These are phyloP conservation scores for Poicephalus gulielmi DNA, from an alignment of 2,113 vertebrate species.

Conservation along the genomic window DNA sequence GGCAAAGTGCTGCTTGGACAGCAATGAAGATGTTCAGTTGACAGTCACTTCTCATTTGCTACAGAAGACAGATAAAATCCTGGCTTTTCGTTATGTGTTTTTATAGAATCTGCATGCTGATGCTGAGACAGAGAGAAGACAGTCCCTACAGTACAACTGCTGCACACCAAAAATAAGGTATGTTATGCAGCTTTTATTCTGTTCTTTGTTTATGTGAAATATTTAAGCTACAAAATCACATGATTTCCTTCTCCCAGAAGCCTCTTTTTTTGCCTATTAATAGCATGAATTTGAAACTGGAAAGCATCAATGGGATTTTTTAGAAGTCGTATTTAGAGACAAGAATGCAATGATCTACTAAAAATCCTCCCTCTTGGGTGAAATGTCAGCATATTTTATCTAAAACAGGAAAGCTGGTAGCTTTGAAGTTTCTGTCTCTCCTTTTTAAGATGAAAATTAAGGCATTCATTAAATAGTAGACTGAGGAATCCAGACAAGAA, in stretches of 20 bases:
- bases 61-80: background rate
- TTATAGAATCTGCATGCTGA: background rate
- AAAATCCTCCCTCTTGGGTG: slow-evolving; percentile 28
- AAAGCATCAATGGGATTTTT: slow-evolving; percentile 22
- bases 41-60: background rate
- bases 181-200: background rate
- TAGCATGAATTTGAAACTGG: slow-evolving; percentile 14
- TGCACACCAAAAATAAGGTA: background rate
- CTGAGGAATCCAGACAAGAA: background rate
- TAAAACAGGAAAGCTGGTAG: slow-evolving; percentile 24
- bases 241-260: background rate
- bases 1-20: background rate
- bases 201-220: background rate
- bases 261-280: background rate
- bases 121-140: background rate
- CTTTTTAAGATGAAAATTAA: slow-evolving; percentile 31
- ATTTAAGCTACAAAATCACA: background rate
- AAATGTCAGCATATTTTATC: slow-evolving; percentile 53
- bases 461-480: background rate
- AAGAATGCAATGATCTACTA: slow-evolving; percentile 16
- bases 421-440: slow-evolving; percentile 47
- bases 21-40: background rate
- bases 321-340: slow-evolving; percentile 12
- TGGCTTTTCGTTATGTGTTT: background rate
- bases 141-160: background rate